Evolutionary conservation across 2,113 vertebrate species (phyloP), one percentile per base, ranked within the genome.

Genomic region (Tachycineta bicolor): DNA sequence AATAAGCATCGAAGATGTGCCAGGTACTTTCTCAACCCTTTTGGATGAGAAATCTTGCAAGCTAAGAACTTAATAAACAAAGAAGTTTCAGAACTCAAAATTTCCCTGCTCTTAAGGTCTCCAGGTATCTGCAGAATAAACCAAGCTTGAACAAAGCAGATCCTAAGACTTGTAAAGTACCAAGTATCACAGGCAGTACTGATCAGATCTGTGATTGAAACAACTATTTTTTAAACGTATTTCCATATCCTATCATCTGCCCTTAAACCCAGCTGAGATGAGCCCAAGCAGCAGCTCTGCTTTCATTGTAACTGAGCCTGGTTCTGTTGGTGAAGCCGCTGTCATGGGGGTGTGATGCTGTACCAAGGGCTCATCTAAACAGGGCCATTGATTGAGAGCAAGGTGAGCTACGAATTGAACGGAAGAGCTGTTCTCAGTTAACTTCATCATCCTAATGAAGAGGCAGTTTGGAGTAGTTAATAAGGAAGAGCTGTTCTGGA

Each of bases 31-130:
- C 94, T 95, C 83, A 96, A 85, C 69, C 56, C 59, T 94, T 94
- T 95, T 94, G 94, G 96, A 96, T 95, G 92, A 95, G 88, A 96
- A 96, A 76, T 82, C 90, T 95, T 96, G 93, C 94, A 96, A 92
- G 83, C 93, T 96, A 95, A 94, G 90, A 89, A 60, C 76, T 90
- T 94, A 81, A 83, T 81, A 94, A 93, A 94, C 93, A 96, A 94
- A 92, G 90, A 94, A 89, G 64, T 69, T 78, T 75, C 71, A 94
- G 89, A 93, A 83, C 34, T 89, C 49, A 69, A 83, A 78, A 64
- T 29, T 78, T 94, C 77, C 80, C 69, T 82, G 60, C 59, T 53
- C 6, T 70, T 95, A 55, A 90, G 50, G 55, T 75, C 76, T 92
- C 60, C 8, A 15, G 56, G 23, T 78, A 81, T 73, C 60, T 95